phyloP scores from a whole-genome alignment of 2,113 vertebrate genomes.

The Pluvianellus socialis region DNA sequence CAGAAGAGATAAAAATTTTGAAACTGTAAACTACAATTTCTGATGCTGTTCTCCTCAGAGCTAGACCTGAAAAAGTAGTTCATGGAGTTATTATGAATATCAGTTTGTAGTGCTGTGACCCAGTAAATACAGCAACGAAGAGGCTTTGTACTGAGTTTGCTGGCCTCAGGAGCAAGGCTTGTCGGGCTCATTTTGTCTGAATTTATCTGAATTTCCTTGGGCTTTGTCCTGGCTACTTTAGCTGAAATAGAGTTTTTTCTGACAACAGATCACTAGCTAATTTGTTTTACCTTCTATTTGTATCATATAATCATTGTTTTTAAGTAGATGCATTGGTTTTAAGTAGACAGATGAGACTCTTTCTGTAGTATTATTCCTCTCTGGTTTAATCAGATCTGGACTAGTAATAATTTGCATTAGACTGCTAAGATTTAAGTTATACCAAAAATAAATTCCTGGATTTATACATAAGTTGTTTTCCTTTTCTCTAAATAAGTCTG shows the following conservation, averaged over 20 bases:
- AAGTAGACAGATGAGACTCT: not conserved
- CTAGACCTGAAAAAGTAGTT: not conserved
- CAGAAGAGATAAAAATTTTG: not conserved
- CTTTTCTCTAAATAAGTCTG: not conserved
- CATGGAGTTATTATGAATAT: not conserved
- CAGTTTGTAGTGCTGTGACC: not conserved
- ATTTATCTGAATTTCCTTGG: not conserved
- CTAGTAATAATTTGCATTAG: not conserved
- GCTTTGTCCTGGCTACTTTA: not conserved
- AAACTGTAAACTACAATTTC: not conserved
- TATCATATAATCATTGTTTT: not conserved
- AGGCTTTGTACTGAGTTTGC: not conserved
- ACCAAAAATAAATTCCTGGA: not conserved
- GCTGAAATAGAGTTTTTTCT: not conserved
- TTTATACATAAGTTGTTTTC: accelerated
- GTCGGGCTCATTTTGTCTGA: not conserved
- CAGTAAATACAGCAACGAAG: not conserved
- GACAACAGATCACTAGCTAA: not conserved
- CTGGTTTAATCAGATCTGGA: not conserved
- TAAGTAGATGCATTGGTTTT: not conserved
- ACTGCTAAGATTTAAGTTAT: not conserved
- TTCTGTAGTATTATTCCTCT: not conserved
- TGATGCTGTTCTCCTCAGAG: not conserved
- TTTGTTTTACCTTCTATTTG: not conserved
- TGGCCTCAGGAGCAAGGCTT: not conserved